Base-by-base conservation (phyloP, 2,797 vertebrate genomes). In the Loriculus beryllinus region DNA sequence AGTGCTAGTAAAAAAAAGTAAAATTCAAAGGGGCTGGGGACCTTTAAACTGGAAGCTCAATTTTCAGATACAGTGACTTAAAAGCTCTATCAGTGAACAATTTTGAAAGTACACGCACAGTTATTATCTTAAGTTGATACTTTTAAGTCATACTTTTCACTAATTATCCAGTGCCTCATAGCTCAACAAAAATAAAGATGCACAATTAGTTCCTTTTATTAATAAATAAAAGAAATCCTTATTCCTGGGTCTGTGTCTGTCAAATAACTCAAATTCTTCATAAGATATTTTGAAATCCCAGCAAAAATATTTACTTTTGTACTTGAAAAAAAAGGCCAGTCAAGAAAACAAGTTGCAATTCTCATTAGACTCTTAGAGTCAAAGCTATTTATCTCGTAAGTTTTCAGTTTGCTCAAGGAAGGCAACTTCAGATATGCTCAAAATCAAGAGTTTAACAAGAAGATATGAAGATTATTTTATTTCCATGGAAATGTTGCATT, bases 61-160 rank as follows among this genome's bases (percentile, higher is more conserved):
- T 68, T 67, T 83, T 80, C 10, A 71, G 47, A 56, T 49, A 71
- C 4, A 64, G 11, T 57, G 16, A 78, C 54, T 71, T 68, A 57
- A 86, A 77, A 78, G 21, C 9, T 47, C 25, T 42, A 35, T 63
- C 54, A 75, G 21, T 12, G 37, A 79, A 72, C 12, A 47, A 67
- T n/a, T 81, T 78, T 2, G 5, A n/a, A 83, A 77, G 33, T 13
- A 67, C 1, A 0, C 14, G 72, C 0, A 5, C 3, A 35, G 12
- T 14, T 57, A 57, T 2, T 47, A 10, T 26, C 47, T 21, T 45
- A 52, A 40, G 9, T 18, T 4, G 3, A 48, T 7, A 52, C 2
- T n/a, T n/a, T n/a, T n/a, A n/a, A n/a, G 49, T 72, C 7, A 28
- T 28, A 9, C 45, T 78, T 76, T 74, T 47, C 51, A 25, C 12